phyloP scores from a whole-genome alignment of 1,140 invertebrate species.

The Heliconius nattereri region DNA sequence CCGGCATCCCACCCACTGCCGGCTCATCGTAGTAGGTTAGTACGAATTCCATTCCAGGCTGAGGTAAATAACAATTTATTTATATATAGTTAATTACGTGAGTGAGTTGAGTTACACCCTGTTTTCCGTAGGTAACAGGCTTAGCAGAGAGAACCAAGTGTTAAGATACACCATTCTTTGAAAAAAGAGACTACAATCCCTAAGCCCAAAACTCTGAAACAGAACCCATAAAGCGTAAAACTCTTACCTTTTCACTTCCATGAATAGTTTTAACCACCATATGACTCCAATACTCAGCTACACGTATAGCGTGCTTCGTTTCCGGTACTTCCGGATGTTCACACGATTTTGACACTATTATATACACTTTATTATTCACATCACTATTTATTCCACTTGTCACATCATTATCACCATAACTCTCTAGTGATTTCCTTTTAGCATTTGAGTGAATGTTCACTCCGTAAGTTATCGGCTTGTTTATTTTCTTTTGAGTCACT shows the following conservation, averaged over 20 bases:
- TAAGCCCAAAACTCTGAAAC: no score
- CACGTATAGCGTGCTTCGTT: conserved; percentile 83
- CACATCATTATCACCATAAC: conserved; percentile 28
- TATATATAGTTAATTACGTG: no score
- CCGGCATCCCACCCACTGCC: conserved; percentile 83
- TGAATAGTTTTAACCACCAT: conserved; percentile 90
- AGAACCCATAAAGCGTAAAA: neutral
- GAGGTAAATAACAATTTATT: neutral
- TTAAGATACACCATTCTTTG: no score
- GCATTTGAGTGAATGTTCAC: conserved; percentile 57
- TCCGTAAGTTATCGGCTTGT: conserved; percentile 26
- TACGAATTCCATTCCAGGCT: conserved; percentile 89
- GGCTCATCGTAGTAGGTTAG: conserved; percentile 95
- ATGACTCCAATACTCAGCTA: conserved; percentile 91
- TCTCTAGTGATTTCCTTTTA: conserved; percentile 53
- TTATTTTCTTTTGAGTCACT: conserved; percentile 22
- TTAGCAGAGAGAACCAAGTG: no score
- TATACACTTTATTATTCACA: conserved; percentile 50
- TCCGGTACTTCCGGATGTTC: conserved; percentile 83
- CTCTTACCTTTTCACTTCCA: conserved; percentile 82
- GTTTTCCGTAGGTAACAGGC: no score
- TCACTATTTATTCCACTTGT: neutral
- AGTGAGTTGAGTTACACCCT: no score
- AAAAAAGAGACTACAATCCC: no score
- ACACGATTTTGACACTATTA: conserved; percentile 84